Evolutionary conservation across 37 sponge, comb jelly and placozoan genomes (phyloP), one percentile per base, ranked within the genome.

Genomic region (Hexactinellida sp.): DNA sequence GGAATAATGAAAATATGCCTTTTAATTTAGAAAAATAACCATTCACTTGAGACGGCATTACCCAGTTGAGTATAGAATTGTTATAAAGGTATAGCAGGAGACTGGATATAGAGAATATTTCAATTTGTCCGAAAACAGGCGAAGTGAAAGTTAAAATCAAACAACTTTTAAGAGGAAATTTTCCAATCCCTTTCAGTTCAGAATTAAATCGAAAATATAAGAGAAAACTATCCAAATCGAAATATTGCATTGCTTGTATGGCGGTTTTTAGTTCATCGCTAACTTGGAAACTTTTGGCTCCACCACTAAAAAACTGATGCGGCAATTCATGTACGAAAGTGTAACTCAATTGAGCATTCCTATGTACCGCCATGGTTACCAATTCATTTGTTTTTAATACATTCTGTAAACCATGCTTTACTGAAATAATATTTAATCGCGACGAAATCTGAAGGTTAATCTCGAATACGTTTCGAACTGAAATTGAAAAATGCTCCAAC

Each of bases 1-100:
- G 76, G 30, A 63, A 63, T 63, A 63, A 63, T 7, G 76, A n/a
- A 63, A 63, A 63, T n/a, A 63, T 28, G 3, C 76, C 76, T 63
- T 63, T 23, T 7, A 63, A 3, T 28, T n/a, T 63, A n/a, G 28
- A 25, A n/a, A 63, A 23, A 63, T 28, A 7, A 7, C 30, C 76
- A n/a, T 25, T 28, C 5, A 63, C 13, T 28, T 10, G 3, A 23
- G 3, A 63, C 28, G 76, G 76, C 30, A 63, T 21, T 32, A 63
- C 13, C 76, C 76, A 63, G 30, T 63, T 63, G 34, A 63, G 30
- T 25, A 25, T 63, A n/a, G 3, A 21, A n/a, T 23, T 23, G 13
- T 63, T 63, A 23, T 63, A 7, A 32, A 63, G 76, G 76, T 63
- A 63, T 3, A 63, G 28, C 28, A 63, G 3, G 3, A 63, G 5